These are phyloP conservation scores for Euwallacea similis DNA, from an alignment of 1,140 invertebrate genomes.

Conservation along the genomic window DNA sequence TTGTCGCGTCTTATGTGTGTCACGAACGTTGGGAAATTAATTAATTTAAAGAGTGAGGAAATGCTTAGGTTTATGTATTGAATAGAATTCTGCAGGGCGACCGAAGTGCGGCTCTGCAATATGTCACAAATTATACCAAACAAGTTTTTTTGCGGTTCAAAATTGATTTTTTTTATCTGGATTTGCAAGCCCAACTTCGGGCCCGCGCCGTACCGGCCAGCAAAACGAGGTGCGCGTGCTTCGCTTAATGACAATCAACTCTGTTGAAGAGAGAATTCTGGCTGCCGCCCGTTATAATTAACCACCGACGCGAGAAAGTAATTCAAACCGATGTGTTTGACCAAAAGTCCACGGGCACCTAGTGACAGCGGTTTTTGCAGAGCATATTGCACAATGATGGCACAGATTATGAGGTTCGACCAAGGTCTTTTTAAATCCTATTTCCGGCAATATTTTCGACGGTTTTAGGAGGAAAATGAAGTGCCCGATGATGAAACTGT, in stretches of 20 bases:
- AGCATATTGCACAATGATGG: constrained; percentile 93
- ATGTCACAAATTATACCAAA: too few species aligned
- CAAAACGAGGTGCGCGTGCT: constrained; percentile 97
- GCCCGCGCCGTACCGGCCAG: constrained; percentile 99
- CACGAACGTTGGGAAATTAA: not conserved
- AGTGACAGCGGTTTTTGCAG: constrained; percentile 93
- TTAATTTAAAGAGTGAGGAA: too few species aligned
- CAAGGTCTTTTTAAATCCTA: not conserved
- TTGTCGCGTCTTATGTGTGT: not conserved
- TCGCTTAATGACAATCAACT: constrained; percentile 98
- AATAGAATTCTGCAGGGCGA: too few species aligned
- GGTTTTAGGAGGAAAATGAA: constrained; percentile 87
- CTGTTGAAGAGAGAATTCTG: constrained; percentile 96
- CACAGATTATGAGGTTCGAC: constrained; percentile 78
- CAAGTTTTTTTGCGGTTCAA: too few species aligned
- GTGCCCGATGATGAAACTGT: constrained; percentile 98
- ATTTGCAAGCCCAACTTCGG: constrained; percentile 98
- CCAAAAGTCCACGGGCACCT: constrained; percentile 97
- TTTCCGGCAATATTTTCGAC: not conserved
- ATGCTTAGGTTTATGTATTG: too few species aligned
- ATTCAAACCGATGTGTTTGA: constrained; percentile 99
- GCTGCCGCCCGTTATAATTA: constrained; percentile 89
- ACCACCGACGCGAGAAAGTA: constrained; percentile 99
- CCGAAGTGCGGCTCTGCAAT: too few species aligned
- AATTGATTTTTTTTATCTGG: constrained; percentile 56